Conservation (phyloP, 2,797 vertebrate species). For the Aplochiton taeniatus region DNA sequence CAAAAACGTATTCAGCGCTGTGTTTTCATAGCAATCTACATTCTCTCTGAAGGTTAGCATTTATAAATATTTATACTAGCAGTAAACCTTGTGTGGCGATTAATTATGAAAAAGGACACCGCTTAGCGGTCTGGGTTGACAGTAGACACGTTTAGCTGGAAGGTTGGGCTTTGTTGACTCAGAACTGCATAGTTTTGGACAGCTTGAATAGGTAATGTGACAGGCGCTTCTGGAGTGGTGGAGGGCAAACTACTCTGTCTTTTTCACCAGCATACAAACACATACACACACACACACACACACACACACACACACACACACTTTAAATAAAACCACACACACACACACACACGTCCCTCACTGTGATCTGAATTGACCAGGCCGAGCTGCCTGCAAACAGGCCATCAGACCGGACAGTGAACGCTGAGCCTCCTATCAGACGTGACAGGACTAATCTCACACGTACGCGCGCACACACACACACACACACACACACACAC, state of each 20-base stretch:
- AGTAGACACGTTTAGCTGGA: too few species aligned
- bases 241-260: slow-evolving; percentile 7
- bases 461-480: slow-evolving; percentile 8
- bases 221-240: slow-evolving; percentile 26
- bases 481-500: slow-evolving; percentile 18
- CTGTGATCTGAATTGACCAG: slow-evolving; percentile 82
- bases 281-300: slow-evolving; percentile 12
- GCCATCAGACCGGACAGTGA: slow-evolving; percentile 78
- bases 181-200: slow-evolving; percentile 17
- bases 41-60: too few species aligned
- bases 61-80: too few species aligned
- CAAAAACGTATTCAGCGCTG: too few species aligned
- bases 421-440: slow-evolving; percentile 66
- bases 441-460: slow-evolving; percentile 78
- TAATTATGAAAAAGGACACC: too few species aligned
- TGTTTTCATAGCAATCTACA: too few species aligned
- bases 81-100: too few species aligned
- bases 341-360: slow-evolving; percentile 60
- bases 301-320: slow-evolving; percentile 4
- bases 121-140: too few species aligned
- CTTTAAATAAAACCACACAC: slow-evolving; percentile 20
- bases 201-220: slow-evolving; percentile 49
- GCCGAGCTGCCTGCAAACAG: slow-evolving; percentile 80
- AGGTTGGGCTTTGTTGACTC: too few species aligned
- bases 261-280: background rate